phyloP scores from a whole-genome alignment of 2,888 invertebrate genomes.

The Chymomyza fuscimana region DNA sequence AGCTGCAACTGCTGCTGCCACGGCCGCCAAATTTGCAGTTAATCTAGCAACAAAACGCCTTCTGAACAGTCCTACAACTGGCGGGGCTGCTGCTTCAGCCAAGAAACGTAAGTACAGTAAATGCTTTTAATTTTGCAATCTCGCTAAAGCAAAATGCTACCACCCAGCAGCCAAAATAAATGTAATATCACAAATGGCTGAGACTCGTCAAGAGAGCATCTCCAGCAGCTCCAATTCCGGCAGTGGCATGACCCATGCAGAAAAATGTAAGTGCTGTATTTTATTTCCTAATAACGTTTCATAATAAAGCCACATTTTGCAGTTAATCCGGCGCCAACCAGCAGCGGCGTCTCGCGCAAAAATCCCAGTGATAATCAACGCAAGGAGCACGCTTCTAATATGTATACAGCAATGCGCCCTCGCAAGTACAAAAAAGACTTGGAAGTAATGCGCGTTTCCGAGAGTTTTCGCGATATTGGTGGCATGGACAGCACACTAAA shows the following conservation, averaged over 20 bases:
- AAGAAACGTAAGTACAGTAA: constrained; percentile 49
- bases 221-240: constrained; percentile 12
- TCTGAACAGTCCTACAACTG: neutral
- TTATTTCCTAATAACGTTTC: neutral
- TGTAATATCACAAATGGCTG: neutral
- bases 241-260: constrained; percentile 11
- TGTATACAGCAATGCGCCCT: constrained; percentile 31
- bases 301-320: neutral
- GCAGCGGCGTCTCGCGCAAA: neutral
- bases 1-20: neutral
- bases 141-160: neutral
- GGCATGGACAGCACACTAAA: constrained; percentile 88
- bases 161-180: constrained; percentile 26
- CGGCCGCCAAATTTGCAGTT: neutral
- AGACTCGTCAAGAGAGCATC: constrained; percentile 12
- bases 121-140: neutral
- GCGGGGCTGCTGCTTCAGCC: neutral
- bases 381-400: neutral
- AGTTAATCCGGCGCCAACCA: neutral
- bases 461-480: constrained; percentile 84
- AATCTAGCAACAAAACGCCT: constrained; percentile 6
- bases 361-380: neutral
- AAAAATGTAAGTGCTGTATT: constrained; percentile 39
- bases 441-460: constrained; percentile 49
- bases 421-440: constrained; percentile 74